Conservation (phyloP, 2,888 invertebrate species). For the Spicauda simplicius region DNA sequence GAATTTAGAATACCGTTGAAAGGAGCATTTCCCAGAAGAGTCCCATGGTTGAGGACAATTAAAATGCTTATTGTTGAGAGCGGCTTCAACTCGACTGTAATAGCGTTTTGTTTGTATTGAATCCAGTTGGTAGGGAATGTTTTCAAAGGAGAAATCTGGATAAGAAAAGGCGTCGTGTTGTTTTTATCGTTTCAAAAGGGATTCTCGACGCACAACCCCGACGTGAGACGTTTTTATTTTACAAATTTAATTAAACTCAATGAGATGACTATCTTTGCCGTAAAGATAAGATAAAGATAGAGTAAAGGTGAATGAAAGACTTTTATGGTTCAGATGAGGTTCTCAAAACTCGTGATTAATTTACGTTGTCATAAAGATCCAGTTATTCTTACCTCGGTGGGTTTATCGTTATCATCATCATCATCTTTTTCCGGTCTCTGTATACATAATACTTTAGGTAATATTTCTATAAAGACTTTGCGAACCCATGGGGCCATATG, state of each 20-base stretch:
- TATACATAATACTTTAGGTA: conserved; percentile 94
- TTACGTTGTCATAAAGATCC: conserved; percentile 45
- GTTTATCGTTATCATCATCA: conserved; percentile 83
- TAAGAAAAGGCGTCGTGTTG: conserved; percentile 61
- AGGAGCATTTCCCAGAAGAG: conserved; percentile 68
- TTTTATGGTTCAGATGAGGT: conserved; percentile 35
- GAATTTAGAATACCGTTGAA: conserved; percentile 76
- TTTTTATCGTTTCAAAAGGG: conserved; percentile 63
- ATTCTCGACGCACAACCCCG: conserved; percentile 63
- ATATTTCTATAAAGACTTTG: conserved; percentile 92
- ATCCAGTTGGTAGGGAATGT: conserved; percentile 69
- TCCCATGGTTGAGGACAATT: conserved; percentile 73
- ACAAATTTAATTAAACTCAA: conserved; percentile 71
- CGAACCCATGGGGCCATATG: conserved; percentile 96
- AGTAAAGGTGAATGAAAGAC: conserved; percentile 48
- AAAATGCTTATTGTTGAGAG: conserved; percentile 75
- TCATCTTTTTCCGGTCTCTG: conserved; percentile 94
- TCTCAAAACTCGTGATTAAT: conserved; percentile 43
- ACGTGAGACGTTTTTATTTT: conserved; percentile 66
- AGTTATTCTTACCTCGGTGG: conserved; percentile 75
- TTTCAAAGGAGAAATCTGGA: conserved; percentile 69
- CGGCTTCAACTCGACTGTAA: conserved; percentile 60
- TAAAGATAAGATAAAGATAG: conserved; percentile 50
- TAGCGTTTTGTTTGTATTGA: conserved; percentile 71
- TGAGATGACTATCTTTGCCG: conserved; percentile 38